Evolutionary conservation across 2,888 invertebrate species (phyloP), one percentile per base, ranked within the genome.

Genomic region (Ecdyonurus torrentis): DNA sequence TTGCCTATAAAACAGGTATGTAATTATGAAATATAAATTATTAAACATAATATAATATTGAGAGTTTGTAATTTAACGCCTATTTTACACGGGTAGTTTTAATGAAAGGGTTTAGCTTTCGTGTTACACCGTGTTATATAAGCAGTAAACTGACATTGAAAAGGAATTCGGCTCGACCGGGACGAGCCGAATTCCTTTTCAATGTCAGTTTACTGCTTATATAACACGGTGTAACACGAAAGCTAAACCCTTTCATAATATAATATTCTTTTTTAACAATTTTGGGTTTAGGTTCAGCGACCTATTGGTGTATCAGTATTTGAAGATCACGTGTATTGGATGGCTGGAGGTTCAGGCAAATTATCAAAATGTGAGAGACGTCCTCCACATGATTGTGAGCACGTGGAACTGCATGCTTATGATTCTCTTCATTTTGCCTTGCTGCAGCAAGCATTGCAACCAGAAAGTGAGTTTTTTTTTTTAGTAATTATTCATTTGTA

Each of bases 291-390:
- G 80, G 70, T 79, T 2, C 73, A 76, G 23, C 77, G 78, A 50
- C 86, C 90, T 0, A 79, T 81, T 58, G 83, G 83, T 0, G 72
- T 92, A 23, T 82, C 81, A 2, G 76, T 91, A 58, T 87, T 85
- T 72, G 90, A 90, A 71, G 86, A 89, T 72, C 78, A 84, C 66
- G 75, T 92, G 1, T 93, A 87, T 73, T 90, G 87, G 78, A 73
- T 84, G 0, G 79, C 77, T 2, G 75, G 77, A 0, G 78, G 79
- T 60, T 73, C 79, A 1, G 80, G 79, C 58, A 77, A 78, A 23
- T 75, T 87, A 25, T 76, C 76, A 20, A 83, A 81, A 63, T 87
- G 84, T 69, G 74, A 75, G n/a, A 73, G 84, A 66, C 83, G 79
- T 0, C 66, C 72, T 24, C 64, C 63, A 18, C 50, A 66, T 3